These are phyloP conservation scores for Hycleus cichorii DNA, from an alignment of 1,140 invertebrate species.

Conservation along the genomic window DNA sequence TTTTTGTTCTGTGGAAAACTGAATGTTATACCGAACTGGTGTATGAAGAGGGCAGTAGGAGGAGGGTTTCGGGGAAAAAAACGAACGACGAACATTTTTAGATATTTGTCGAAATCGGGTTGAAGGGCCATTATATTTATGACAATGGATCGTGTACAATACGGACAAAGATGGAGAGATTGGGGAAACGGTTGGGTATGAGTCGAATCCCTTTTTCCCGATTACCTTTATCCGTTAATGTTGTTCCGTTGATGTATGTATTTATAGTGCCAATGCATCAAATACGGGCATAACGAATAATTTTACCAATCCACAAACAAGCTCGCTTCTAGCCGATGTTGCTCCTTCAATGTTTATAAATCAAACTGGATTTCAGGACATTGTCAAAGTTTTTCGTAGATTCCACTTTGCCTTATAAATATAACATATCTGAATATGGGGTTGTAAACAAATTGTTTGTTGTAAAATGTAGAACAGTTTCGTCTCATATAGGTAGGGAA, in stretches of 20 bases:
- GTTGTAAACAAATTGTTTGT: too few relatives aligned
- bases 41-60: not conserved
- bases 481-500: too few relatives aligned
- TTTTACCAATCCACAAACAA: slow-evolving; percentile 26
- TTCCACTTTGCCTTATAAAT: slow-evolving; percentile 1
- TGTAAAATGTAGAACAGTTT: too few relatives aligned
- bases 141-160: too few relatives aligned
- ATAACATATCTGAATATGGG: too few relatives aligned
- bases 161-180: too few relatives aligned
- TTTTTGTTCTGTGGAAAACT: too few relatives aligned
- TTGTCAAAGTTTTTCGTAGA: slow-evolving; percentile 18
- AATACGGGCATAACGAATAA: slow-evolving; percentile 21
- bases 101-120: slow-evolving; percentile 15
- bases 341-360: slow-evolving; percentile 28
- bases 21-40: too few relatives aligned
- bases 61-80: not conserved
- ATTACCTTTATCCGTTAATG: slow-evolving; percentile 21
- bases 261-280: slow-evolving; percentile 30
- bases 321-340: slow-evolving; percentile 1
- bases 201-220: not conserved
- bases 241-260: slow-evolving; percentile 27
- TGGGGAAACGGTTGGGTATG: too few relatives aligned
- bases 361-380: slow-evolving; percentile 28
- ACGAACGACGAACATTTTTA: not conserved
- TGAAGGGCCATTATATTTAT: too few relatives aligned